phyloP scores from a whole-genome alignment of 1,140 invertebrate species.

The Bombus sibiricus region DNA sequence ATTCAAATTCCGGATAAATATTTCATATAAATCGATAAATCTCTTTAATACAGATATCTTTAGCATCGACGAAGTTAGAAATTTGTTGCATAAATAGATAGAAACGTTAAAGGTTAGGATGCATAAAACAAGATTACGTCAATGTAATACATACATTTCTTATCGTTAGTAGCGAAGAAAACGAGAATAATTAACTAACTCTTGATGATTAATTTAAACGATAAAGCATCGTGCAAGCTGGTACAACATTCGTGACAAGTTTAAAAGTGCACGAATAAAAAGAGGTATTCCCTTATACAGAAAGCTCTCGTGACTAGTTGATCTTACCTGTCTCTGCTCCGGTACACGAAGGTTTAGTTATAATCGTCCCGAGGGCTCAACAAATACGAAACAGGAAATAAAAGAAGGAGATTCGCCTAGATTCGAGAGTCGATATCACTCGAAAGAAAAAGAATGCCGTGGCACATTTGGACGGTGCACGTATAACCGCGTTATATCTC shows the following conservation, averaged over 20 bases:
- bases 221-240: background rate
- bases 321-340: background rate
- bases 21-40: background rate
- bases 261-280: conserved; percentile 7
- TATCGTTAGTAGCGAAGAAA: background rate
- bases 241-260: background rate
- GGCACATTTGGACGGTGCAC: background rate
- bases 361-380: background rate
- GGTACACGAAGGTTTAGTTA: conserved; percentile 14
- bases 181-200: background rate
- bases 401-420: conserved; percentile 29
- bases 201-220: too few species aligned
- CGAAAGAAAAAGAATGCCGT: conserved; percentile 20
- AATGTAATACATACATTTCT: background rate
- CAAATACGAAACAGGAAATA: background rate
- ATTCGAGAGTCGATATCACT: background rate
- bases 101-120: background rate
- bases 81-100: background rate
- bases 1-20: background rate
- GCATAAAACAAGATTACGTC: background rate
- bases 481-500: conserved; percentile 29
- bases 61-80: background rate
- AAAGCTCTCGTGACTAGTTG: conserved; percentile 22
- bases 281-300: background rate
- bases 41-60: background rate